phyloP scores from a whole-genome alignment of 2,113 vertebrate genomes.

The Datnioides undecimradiatus region DNA sequence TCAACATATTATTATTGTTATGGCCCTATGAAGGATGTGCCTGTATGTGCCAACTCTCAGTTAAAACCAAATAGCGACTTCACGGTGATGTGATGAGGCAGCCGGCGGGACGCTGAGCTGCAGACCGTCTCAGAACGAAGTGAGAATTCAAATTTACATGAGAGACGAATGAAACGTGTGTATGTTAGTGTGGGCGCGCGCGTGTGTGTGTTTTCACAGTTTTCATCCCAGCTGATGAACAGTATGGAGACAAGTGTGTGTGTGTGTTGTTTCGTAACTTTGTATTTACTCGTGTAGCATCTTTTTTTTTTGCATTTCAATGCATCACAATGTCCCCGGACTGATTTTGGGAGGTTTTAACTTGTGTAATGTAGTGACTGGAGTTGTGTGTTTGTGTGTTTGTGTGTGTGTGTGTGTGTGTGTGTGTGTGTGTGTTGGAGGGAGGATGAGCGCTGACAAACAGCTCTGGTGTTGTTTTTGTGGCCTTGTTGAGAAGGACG shows the following conservation, averaged over 20 bases:
- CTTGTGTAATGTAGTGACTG: background rate
- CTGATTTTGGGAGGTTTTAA: conserved; percentile 32
- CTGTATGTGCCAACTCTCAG: conserved; percentile 53
- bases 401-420: background rate
- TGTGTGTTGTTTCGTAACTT: conserved; percentile 33
- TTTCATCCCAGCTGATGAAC: too few species aligned
- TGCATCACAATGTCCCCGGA: conserved; percentile 12
- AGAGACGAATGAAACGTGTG: conserved; percentile 16
- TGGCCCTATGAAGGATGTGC: conserved; percentile 6
- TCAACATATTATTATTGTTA: background rate
- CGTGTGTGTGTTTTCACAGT: too few species aligned
- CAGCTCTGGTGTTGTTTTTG: conserved; percentile 54
- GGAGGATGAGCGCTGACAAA: conserved; percentile 18
- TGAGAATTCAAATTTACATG: background rate
- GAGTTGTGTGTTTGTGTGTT: background rate
- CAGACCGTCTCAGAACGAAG: background rate
- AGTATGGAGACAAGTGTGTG: too few species aligned
- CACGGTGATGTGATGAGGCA: background rate
- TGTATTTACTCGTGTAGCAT: conserved; percentile 17
- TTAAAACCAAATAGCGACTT: background rate
- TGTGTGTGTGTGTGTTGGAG: background rate
- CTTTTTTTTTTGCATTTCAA: conserved; percentile 1
- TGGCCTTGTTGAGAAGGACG: conserved; percentile 76
- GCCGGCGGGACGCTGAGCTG: background rate
- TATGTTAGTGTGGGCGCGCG: background rate